Base-by-base conservation (phyloP, 2,797 vertebrate genomes). In the Loriculus beryllinus region DNA sequence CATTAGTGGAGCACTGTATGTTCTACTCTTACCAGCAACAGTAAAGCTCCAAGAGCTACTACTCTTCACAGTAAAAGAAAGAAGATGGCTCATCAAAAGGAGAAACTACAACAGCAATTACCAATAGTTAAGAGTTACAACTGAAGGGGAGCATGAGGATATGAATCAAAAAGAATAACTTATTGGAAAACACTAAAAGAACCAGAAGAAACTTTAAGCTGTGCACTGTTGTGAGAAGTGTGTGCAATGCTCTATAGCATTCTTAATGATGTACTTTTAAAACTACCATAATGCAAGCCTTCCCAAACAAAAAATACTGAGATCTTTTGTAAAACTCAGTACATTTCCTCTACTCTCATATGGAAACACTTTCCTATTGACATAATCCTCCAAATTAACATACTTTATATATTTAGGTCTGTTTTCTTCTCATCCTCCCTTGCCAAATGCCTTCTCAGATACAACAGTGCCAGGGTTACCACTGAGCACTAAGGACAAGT, bases 391-490 rank as follows among this genome's bases (percentile, higher is more conserved):
- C 31, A 43, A 81, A 62, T 75, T 48, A 85, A 33, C 28, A 14
- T 12, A 42, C 12, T 62, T 69, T 14, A 33, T 40, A 12, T 14
- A 62, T 81, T 71, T 54, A 62, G 8, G 26, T 63, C 39, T 69
- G 8, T 26, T 71, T 92, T 78, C 64, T 86, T 18, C 26, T 74
- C 15, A 47, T 84, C 42, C n/a, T 72, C 12, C 62, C 17, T 56
- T 60, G 14, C 26, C 76, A 81, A 29, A 7, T n/a, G 6, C 17
- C 39, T 47, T 37, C 37, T 8, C 59, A 35, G 65, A 20, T 78
- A 25, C 2, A 75, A 26, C 12, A 91, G 7, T 33, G 25, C 6
- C 65, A 47, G 35, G 0, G 0, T 16, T 68, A 56, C 19, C 11
- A 0, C 4, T 56, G 19, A 60, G 10, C 37, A 22, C 31, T 37